Evolutionary conservation across 64 coral and sea anemone species (phyloP), one percentile per base, ranked within the genome.

Genomic region (Actinia equina): DNA sequence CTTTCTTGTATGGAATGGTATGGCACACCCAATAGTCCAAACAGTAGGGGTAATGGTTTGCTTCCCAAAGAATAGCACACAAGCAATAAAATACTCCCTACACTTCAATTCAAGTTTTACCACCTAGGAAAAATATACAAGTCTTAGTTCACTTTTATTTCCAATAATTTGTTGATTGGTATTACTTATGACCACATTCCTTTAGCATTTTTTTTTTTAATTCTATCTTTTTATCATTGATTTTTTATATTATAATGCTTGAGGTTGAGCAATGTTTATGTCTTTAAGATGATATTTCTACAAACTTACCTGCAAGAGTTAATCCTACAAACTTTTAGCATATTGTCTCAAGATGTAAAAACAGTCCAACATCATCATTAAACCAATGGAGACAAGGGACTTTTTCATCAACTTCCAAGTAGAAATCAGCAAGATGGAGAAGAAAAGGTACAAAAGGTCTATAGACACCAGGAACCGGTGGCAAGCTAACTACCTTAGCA

Each of bases 361-460:
- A 56, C 26, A 78, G 71, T 15, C 37, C 30, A 19, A 56, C 43
- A 10, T 88, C 71, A 17, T 77, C 46, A 57, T 88, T 77, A 27
- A 88, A 88, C 86, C 86, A 88, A 56, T 88, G 69, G 41, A 88
- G 43, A 4, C 71, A 88, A 4, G 86, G 45, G 23, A 71, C 19
- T 61, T 81, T 95, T 58, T 91, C 44, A 80, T 95, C 78, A 17
- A 76, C 44, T 59, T 12, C 27, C 53, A 95, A 42, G 44, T 95
- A 95, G 14, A 92, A 61, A 44, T 89, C 86, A 44, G 94, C 86
- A 8, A 95, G 89, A 12, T 55, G 71, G 15, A 95, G 62, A 41
- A 95, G 82, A 70, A 95, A 95, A 23, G 89, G 60, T 45, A 89
- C 92, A 4, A 95, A 52, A 19, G 94, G 89, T 79, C 86, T 88